phyloP scores from a whole-genome alignment of 2,888 invertebrate genomes.

The Andricus quercusramuli region DNA sequence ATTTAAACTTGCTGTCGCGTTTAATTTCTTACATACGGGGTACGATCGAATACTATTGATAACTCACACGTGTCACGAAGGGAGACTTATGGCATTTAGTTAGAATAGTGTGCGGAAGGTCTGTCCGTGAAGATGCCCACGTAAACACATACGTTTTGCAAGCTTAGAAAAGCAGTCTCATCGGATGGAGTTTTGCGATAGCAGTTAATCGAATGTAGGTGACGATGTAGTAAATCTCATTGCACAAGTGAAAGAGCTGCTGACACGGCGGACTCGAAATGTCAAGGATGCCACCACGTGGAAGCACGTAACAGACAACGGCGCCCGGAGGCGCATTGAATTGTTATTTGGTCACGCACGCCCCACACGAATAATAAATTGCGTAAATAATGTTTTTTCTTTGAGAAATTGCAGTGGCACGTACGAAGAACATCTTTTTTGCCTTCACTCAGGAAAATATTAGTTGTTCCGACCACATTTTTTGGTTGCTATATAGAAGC shows the following conservation, averaged over 20 bases:
- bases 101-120: conserved; percentile 24
- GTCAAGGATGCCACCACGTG: conserved; percentile 70
- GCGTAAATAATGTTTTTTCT: conserved; percentile 22
- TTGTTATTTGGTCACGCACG: conserved; percentile 40
- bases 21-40: background rate
- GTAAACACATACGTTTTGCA: conserved; percentile 30
- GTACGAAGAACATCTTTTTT: background rate
- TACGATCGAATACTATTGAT: background rate
- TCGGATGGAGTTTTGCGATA: conserved; percentile 59
- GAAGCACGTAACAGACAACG: conserved; percentile 51
- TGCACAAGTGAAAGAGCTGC: conserved; percentile 72
- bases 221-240: conserved; percentile 64
- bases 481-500: too few relatives aligned
- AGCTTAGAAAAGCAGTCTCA: conserved; percentile 18
- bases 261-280: conserved; percentile 67
- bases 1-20: background rate
- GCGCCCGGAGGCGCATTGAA: conserved; percentile 39
- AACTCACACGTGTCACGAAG: background rate
- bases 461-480: too few relatives aligned
- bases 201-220: conserved; percentile 63
- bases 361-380: conserved; percentile 7
- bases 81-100: conserved; percentile 19
- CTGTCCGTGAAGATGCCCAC: conserved; percentile 1
- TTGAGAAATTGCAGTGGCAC: background rate
- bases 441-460: background rate